Base-by-base conservation (phyloP, 2,113 vertebrate genomes). In the Chionodraco myersi region DNA sequence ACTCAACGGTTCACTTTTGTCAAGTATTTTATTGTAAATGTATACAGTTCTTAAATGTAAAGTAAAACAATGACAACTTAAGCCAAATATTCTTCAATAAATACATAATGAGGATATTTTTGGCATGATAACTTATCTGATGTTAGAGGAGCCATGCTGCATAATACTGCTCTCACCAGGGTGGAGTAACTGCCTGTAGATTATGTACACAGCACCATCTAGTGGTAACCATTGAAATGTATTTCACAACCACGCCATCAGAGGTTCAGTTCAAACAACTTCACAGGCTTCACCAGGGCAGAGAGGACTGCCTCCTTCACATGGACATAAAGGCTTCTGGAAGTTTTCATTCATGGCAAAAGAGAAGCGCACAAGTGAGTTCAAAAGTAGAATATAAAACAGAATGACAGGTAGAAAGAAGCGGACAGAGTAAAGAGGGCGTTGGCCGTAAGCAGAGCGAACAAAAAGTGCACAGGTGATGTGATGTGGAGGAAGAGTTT, bases 1-100 rank as follows among this genome's bases (percentile, higher is more conserved):
- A 73, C 2, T n/a, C 7, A 64, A 74, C 13, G 54, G 13, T 44
- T 8, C 23, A 49, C 3, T 86, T 83, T 83, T 81, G 77, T 85
- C 44, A 59, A 89, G 81, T 58, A 65, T 88, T 94, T 94, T 92
- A 93, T 92, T 94, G 89, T 82, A 92, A 93, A 92, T 91, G 75
- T 80, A 74, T 75, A 85, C 78, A 78, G 77, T 90, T 82, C 48
- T 78, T 85, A 59, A 84, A 79, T 70, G 70, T 75, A 88, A 86
- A 88, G 83, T 82, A 88, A 90, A 89, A 88, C 85, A 78, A 82
- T 84, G 81, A 91, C 63, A 88, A 88, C 77, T 54, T 53, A 61
- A 88, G 90, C 84, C 82, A 89, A 85, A 80, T 84, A 77, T 72
- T 80, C 79, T 84, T 92, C 79, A 90, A 92, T 91, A 94, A 91